Base-by-base conservation (phyloP, 1,140 invertebrate species). In the Cephus cinctus region DNA sequence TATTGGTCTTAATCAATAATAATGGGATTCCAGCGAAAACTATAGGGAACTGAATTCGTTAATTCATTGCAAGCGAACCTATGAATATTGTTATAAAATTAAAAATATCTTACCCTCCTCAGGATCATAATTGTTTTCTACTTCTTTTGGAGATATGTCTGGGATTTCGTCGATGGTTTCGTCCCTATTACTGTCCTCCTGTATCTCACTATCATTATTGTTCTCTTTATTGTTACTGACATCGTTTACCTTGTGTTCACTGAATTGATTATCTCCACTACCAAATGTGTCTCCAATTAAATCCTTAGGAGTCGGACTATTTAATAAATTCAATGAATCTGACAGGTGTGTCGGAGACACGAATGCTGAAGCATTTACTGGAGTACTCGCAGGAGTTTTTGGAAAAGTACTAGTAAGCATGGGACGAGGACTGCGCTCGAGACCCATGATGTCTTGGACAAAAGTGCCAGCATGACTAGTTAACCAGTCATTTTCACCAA, bases 401-500 rank as follows among this genome's bases (percentile, higher is more conserved):
- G 15, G n/a, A 18, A 3, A 20, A 4, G 11, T 41, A 20, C 5
- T 19, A 8, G 39, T 19, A 9, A 41, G 39, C 5, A 41, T 15
- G 2, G 20, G 6, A 21, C 16, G 36, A 0, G 55, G 18, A 3
- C 35, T 18, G 15, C 50, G 30, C 27, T 78, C 69, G 19, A 81
- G 54, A 25, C 81, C 81, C 53, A 83, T 70, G 38, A 83, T 75
- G 51, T 77, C 75, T 54, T 81, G 77, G 16, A 82, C 73, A n/a
- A 67, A 69, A 16, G 72, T 70, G 2, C 80, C 81, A 23, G 76
- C 78, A 6, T 80, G 71, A 46, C 66, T 75, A 30, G 79, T 78
- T 9, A 86, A 52, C 83, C 83, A 86, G 31, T 81, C 75, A n/a
- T 73, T 61, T 52, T 79, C 77, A 5, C 83, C 83, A 63, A 78